phyloP scores from a whole-genome alignment of 2,113 vertebrate genomes.

The Albula glossodonta region DNA sequence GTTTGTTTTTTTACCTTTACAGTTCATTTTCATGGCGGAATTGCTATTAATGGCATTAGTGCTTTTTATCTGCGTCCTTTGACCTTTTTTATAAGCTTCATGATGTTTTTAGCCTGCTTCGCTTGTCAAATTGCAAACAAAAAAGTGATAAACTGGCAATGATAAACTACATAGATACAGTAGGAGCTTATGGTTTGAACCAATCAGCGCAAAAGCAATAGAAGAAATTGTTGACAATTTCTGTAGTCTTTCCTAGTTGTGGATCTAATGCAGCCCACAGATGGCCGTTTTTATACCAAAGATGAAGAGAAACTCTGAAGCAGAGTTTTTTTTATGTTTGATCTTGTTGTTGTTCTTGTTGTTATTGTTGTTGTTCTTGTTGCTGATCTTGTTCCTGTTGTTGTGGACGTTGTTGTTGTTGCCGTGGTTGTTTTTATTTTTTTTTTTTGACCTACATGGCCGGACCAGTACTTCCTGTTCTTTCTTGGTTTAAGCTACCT shows the following conservation, averaged over 20 bases:
- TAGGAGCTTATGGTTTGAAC: constrained; percentile 91
- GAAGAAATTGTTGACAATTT: constrained; percentile 99
- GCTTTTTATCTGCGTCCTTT: constrained; percentile 96
- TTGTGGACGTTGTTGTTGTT: constrained; percentile 52
- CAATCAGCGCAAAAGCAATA: constrained; percentile 92
- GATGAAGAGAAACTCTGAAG: constrained; percentile 90
- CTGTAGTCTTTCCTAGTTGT: constrained; percentile 99
- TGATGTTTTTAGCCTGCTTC: constrained; percentile 96
- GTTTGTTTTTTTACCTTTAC: constrained; percentile 60
- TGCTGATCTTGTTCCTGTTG: constrained; percentile 83
- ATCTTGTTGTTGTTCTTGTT: constrained; percentile 63
- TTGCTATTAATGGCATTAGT: constrained; percentile 87
- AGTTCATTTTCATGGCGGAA: constrained; percentile 86
- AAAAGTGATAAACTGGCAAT: constrained; percentile 53
- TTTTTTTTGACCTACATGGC: constrained; percentile 89
- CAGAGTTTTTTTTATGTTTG: constrained; percentile 52
- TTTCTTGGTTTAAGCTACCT: constrained; percentile 52
- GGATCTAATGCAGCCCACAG: constrained; percentile 95
- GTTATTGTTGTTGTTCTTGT: constrained; percentile 58
- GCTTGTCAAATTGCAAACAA: constrained; percentile 92
- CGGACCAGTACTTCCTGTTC: constrained; percentile 86
- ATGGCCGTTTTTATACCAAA: constrained; percentile 99
- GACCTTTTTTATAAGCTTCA: constrained; percentile 96
- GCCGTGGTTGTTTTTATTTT: constrained; percentile 20
- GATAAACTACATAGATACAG: constrained; percentile 78